A percentile compares a stretch with the other conserved stretches of the same genome.
Evolutionary conservation across 2,888 invertebrate species (phyloP).

Genomic region (Brachypterus glaber): DNA sequence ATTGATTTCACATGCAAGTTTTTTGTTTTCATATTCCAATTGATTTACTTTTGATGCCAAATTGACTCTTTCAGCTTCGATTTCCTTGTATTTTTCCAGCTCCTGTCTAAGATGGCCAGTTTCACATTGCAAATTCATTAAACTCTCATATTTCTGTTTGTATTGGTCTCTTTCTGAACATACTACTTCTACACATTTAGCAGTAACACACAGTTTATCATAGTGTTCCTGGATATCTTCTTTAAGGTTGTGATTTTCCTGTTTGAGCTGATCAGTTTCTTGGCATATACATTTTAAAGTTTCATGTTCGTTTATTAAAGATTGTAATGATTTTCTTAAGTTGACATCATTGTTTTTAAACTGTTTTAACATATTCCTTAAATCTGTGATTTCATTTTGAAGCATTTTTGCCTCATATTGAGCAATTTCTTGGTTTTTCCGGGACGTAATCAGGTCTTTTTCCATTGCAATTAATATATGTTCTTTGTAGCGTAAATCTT

Average conservation of each 20-base stretch:
- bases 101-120: conserved; percentile 29
- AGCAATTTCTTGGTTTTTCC: too few species aligned
- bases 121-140: conserved; percentile 31
- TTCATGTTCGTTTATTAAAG: conserved; percentile 29
- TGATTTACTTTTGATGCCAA: conserved; percentile 46
- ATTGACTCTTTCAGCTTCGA: conserved; percentile 44
- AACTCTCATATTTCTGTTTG: conserved; percentile 33
- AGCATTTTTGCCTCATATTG: not conserved
- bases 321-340: conserved; percentile 28
- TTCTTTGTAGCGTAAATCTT: conserved; percentile 8
- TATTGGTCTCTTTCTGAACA: conserved; percentile 36
- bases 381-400: not conserved
- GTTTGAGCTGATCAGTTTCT: conserved; percentile 30
- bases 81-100: conserved; percentile 28
- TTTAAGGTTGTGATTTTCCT: conserved; percentile 33
- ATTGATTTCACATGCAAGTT: conserved; percentile 46
- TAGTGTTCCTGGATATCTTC: conserved; percentile 30
- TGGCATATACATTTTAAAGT: conserved; percentile 24
- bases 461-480: too few species aligned
- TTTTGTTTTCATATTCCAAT: conserved; percentile 48
- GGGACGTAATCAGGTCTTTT: not conserved
- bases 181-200: conserved; percentile 29
- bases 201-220: conserved; percentile 29
- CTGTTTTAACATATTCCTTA: not conserved
- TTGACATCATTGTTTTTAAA: not conserved